Percentiles rank a stretch among this genome's conserved stretches.
These are phyloP conservation scores for Neotoma lepida DNA, from an alignment of 2,113 vertebrate species.

Conservation along the genomic window DNA sequence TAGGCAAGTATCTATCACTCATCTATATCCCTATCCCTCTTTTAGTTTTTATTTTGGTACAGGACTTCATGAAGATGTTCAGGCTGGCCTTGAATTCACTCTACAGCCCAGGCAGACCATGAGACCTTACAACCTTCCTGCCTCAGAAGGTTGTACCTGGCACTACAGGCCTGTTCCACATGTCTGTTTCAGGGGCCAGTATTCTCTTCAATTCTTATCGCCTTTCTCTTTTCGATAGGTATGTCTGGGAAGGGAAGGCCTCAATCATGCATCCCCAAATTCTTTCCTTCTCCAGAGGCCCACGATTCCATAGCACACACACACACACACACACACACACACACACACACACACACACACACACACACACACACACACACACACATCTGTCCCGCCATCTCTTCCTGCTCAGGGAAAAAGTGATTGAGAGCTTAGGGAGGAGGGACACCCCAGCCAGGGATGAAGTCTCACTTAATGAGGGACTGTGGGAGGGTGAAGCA, in stretches of 20 bases:
- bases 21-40: no score
- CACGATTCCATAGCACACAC: rapidly evolving
- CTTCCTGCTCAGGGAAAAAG: not conserved
- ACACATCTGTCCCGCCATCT: not conserved
- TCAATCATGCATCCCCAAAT: not conserved
- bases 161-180: not conserved
- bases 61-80: not conserved
- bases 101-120: not conserved
- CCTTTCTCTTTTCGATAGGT: not conserved
- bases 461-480: slow-evolving; percentile 59
- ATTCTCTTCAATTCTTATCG: not conserved
- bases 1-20: not conserved
- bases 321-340: no score
- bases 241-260: not conserved
- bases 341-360: no score
- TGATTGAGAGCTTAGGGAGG: not conserved
- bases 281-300: not conserved
- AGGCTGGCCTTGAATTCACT: not conserved
- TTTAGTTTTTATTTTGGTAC: not conserved
- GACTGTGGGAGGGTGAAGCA: slow-evolving; percentile 59
- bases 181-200: not conserved
- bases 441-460: not conserved
- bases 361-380: no score
- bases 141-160: no score
- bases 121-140: not conserved